Percentiles rank a stretch among this genome's conserved stretches.
These are phyloP conservation scores for Onychomys torridus DNA, from an alignment of 2,797 vertebrate species.

Conservation along the genomic window DNA sequence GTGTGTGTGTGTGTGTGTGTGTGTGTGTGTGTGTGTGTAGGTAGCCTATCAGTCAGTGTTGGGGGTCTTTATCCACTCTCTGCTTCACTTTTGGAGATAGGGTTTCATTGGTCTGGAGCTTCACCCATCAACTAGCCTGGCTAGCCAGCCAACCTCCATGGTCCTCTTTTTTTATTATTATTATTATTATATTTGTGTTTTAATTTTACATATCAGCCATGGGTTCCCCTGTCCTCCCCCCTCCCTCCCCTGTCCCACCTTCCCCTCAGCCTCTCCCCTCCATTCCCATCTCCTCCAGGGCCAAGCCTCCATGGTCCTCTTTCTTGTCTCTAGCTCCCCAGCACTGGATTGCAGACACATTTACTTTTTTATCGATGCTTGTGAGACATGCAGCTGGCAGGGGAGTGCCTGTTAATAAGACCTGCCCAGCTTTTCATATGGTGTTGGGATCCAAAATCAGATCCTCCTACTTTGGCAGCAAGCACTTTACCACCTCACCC, in stretches of 20 bases:
- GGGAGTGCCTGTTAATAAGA: not conserved
- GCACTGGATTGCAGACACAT: not conserved
- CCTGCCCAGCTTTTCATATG: not conserved
- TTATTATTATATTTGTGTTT: no score
- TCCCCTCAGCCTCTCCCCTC: no score
- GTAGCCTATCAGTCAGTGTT: not conserved
- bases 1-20: not conserved
- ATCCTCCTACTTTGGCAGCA: not conserved
- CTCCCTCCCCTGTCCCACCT: no score
- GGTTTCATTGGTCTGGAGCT: not conserved
- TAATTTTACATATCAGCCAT: no score
- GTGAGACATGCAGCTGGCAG: not conserved
- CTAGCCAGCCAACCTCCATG: not conserved
- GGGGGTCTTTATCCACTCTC: not conserved
- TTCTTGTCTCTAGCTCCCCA: not conserved
- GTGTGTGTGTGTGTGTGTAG: not conserved
- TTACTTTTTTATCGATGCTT: not conserved
- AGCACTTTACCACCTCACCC: not conserved
- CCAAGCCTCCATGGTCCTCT: not conserved
- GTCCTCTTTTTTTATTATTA: no score
- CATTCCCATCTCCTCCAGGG: no score
- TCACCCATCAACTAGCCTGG: not conserved
- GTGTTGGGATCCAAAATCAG: not conserved
- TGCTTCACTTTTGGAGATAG: not conserved
- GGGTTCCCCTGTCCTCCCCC: no score